A percentile compares a stretch with the other conserved stretches of the same genome.
Conservation (phyloP, 2,888 invertebrate genomes). For the Pammene aurita region DNA sequence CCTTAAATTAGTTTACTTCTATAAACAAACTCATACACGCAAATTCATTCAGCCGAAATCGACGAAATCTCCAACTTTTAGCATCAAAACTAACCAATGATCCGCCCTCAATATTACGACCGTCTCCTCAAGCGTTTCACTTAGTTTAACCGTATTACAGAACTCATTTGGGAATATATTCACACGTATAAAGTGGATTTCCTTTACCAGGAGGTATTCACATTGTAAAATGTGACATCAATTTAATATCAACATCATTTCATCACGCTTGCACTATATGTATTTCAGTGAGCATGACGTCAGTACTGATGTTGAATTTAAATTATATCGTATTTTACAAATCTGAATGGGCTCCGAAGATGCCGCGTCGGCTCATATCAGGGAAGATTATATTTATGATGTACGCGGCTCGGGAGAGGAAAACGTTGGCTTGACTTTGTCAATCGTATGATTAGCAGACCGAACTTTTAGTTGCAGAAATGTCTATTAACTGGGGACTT, state of each 20-base stretch:
- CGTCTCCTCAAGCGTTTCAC: conserved; percentile 3
- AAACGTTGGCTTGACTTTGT: background rate
- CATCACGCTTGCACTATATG: background rate
- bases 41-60: background rate
- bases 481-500: background rate
- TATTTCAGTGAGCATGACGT: background rate
- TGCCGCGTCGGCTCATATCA: background rate
- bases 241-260: background rate
- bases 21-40: background rate
- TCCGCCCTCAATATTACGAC: conserved; percentile 14
- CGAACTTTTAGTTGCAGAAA: background rate
- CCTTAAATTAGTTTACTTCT: background rate
- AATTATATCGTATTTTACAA: conserved; percentile 2
- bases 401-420: background rate
- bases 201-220: conserved; percentile 4
- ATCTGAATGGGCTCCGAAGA: background rate
- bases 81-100: conserved; percentile 21
- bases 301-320: background rate
- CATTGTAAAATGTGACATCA: background rate
- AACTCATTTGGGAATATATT: conserved; percentile 22
- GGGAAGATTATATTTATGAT: conserved; percentile 12
- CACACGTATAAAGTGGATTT: conserved; percentile 8
- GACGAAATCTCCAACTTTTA: background rate
- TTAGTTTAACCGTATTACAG: conserved; percentile 20
- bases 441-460: conserved; percentile 2